These are phyloP conservation scores for Asbolus verrucosus DNA, from an alignment of 1,140 invertebrate species.

Conservation along the genomic window DNA sequence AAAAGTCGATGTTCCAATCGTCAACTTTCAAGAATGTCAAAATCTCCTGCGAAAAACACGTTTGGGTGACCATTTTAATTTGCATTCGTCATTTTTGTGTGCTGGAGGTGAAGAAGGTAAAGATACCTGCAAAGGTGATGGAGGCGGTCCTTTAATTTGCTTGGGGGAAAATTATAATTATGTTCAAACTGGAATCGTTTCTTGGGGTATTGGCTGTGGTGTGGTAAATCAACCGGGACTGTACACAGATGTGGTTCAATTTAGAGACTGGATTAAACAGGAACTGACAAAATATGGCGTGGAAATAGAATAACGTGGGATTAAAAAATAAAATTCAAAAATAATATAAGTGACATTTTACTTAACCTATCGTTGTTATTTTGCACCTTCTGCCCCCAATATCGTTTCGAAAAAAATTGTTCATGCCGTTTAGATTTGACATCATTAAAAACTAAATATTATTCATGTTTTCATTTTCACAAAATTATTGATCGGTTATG, in stretches of 20 bases:
- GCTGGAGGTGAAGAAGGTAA: slow-evolving; percentile 75
- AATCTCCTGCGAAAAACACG: slow-evolving; percentile 69
- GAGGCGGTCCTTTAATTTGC: slow-evolving; percentile 73
- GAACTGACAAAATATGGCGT: slow-evolving; percentile 66
- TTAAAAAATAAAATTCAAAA: background rate
- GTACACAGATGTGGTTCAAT: slow-evolving; percentile 75
- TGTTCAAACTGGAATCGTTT: slow-evolving; percentile 70
- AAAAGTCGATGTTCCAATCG: slow-evolving; percentile 66
- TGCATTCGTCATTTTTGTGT: slow-evolving; percentile 76
- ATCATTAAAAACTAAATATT: no score
- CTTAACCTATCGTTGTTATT: no score
- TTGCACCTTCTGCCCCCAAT: no score
- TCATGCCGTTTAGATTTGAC: no score
- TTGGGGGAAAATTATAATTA: slow-evolving; percentile 66
- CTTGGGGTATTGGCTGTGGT: slow-evolving; percentile 70
- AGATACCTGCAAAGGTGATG: slow-evolving; percentile 76
- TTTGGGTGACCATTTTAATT: slow-evolving; percentile 70
- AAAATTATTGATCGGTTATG: no score
- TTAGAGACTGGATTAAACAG: slow-evolving; percentile 74
- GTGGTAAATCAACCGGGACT: slow-evolving; percentile 72
- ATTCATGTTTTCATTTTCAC: no score
- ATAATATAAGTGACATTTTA: no score
- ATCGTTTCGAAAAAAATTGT: no score
- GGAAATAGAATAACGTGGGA: slow-evolving; percentile 45
- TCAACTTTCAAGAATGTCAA: slow-evolving; percentile 69